These are phyloP conservation scores for Sakesphorus luctuosus DNA, from an alignment of 2,113 vertebrate species.

Conservation along the genomic window DNA sequence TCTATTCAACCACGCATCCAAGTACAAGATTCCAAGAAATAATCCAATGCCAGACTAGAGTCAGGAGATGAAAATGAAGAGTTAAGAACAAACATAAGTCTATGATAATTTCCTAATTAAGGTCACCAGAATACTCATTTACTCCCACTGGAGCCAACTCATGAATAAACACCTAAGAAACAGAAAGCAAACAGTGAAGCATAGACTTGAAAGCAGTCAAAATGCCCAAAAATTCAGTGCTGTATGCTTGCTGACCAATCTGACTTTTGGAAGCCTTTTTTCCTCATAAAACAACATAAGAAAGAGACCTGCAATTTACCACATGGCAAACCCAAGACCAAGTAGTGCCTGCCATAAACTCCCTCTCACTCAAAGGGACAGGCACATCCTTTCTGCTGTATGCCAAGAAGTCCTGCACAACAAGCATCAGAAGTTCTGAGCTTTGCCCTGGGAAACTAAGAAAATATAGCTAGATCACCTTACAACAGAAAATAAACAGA, in stretches of 20 bases:
- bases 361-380: not conserved
- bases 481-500: not conserved
- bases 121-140: not conserved
- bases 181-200: not conserved
- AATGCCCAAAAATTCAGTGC: not conserved
- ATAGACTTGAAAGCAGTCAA: not conserved
- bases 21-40: not conserved
- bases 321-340: not conserved
- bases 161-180: not conserved
- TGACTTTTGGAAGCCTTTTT: not conserved
- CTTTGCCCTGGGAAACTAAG: not conserved
- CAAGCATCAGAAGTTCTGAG: not conserved
- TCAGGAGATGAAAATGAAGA: not conserved
- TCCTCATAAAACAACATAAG: not conserved
- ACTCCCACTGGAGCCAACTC: not conserved
- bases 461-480: not conserved
- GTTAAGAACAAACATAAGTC: not conserved
- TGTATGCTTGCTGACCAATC: not conserved
- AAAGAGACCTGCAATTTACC: not conserved
- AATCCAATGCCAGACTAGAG: not conserved
- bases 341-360: fast-evolving
- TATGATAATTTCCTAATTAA: not conserved
- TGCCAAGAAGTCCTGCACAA: not conserved
- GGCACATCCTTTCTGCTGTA: not conserved
- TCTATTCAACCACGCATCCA: not conserved